Evolutionary conservation across 1,140 invertebrate species (phyloP).

Genomic region (Coenobita brevimanus): DNA sequence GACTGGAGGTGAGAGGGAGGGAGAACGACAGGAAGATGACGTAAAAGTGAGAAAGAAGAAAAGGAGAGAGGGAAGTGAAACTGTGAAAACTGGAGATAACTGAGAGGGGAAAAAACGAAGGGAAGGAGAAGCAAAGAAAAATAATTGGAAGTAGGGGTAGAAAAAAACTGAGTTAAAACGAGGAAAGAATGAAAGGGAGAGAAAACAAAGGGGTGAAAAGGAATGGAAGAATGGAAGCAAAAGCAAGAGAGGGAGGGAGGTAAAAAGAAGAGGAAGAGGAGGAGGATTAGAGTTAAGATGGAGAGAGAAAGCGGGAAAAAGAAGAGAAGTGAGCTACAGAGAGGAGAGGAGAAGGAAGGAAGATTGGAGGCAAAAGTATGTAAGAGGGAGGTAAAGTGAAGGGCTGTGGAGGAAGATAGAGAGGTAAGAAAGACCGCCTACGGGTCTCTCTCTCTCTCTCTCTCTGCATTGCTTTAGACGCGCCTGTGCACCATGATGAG

Average conservation of each 20-base stretch:
- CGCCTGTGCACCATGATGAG: no score
- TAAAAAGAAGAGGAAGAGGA: no score
- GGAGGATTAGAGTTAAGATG: no score
- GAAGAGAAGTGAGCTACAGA: no score
- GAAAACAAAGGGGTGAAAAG: background rate
- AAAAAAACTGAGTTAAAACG: background rate
- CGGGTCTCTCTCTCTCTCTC: no score
- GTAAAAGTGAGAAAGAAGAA: background rate
- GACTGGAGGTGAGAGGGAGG: background rate
- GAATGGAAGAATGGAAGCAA: background rate
- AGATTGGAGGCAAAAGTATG: background rate
- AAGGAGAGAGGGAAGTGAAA: background rate
- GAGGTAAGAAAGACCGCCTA: no score
- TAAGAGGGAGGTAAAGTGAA: no score
- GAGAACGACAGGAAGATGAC: background rate
- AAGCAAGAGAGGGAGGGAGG: no score
- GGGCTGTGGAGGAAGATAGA: no score
- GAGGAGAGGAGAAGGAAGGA: background rate
- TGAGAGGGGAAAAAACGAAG: background rate
- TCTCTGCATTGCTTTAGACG: no score
- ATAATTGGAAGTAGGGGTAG: background rate
- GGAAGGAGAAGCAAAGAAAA: background rate
- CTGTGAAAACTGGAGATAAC: background rate
- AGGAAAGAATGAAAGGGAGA: background rate
- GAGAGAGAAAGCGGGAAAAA: no score